These are phyloP conservation scores for Polydrusus pterygomalis DNA, from an alignment of 2,888 invertebrate genomes.

Conservation along the genomic window DNA sequence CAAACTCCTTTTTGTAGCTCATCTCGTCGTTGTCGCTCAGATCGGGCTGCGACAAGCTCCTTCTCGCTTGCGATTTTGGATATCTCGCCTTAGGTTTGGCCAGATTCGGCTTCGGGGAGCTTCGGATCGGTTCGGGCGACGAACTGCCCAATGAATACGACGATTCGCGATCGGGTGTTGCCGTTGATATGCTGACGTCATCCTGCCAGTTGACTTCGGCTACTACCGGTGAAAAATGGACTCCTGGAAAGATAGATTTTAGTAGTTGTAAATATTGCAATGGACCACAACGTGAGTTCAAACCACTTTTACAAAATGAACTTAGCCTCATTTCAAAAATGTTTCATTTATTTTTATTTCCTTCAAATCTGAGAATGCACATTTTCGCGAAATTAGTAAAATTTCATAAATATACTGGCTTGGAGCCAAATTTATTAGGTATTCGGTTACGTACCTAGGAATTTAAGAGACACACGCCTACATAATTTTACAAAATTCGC, in stretches of 20 bases:
- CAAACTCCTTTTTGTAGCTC: slow-evolving; percentile 58
- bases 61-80: slow-evolving; percentile 55
- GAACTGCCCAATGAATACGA: slow-evolving; percentile 67
- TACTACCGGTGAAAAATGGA: slow-evolving; percentile 87
- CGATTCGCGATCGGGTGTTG: slow-evolving; percentile 66
- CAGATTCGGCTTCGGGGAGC: slow-evolving; percentile 56
- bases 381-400: neutral
- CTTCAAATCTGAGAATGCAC: neutral
- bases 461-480: slow-evolving; percentile 3
- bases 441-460: neutral
- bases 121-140: slow-evolving; percentile 64
- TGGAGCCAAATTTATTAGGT: neutral
- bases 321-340: too few relatives aligned
- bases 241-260: slow-evolving; percentile 72
- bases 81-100: slow-evolving; percentile 59
- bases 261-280: too few relatives aligned
- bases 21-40: slow-evolving; percentile 61
- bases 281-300: neutral
- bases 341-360: too few relatives aligned
- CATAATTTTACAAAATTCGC: neutral
- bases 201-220: slow-evolving; percentile 88
- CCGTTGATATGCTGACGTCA: slow-evolving; percentile 70
- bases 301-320: neutral
- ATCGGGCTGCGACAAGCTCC: slow-evolving; percentile 67
- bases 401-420: neutral